A percentile compares a stretch with the other conserved stretches of the same genome.
These are phyloP conservation scores for Steinernema feltiae DNA, from an alignment of 1,140 invertebrate genomes.

Conservation along the genomic window DNA sequence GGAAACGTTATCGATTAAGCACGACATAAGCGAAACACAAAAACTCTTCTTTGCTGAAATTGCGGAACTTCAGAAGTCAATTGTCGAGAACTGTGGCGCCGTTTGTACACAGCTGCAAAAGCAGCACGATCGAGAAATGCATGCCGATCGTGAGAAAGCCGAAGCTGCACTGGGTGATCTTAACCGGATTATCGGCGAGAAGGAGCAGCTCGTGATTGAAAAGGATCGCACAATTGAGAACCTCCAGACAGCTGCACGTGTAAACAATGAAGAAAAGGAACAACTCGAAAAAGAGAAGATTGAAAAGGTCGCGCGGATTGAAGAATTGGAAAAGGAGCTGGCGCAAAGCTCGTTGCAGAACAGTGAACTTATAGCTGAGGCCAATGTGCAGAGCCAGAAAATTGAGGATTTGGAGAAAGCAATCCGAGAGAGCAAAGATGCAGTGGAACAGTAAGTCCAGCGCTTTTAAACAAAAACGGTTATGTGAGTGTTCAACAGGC, in stretches of 20 bases:
- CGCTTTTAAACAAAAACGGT: background rate
- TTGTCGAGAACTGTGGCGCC: too few relatives aligned
- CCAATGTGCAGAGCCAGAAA: background rate
- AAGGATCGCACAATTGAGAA: background rate
- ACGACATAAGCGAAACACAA: background rate
- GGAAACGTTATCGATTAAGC: background rate
- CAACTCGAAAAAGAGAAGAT: slow-evolving; percentile 22
- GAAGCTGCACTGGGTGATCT: too few relatives aligned
- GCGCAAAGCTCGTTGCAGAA: too few relatives aligned
- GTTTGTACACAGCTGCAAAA: too few relatives aligned
- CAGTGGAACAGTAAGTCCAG: background rate
- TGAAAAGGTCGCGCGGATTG: slow-evolving; percentile 20
- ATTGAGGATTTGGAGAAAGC: background rate
- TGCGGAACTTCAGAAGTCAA: background rate
- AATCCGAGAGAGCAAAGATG: background rate
- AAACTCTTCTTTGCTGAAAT: background rate
- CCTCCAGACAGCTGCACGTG: background rate
- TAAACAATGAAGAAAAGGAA: background rate
- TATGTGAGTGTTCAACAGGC: background rate
- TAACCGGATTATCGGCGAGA: too few relatives aligned
- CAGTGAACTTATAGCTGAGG: background rate
- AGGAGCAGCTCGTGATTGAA: background rate
- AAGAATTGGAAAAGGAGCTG: slow-evolving; percentile 24
- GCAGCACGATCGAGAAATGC: too few relatives aligned
- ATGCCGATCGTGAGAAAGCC: too few relatives aligned